A percentile compares a stretch with the other conserved stretches of the same genome.
phyloP scores from a whole-genome alignment of 2,888 invertebrate species.

The Protonemura montana region DNA sequence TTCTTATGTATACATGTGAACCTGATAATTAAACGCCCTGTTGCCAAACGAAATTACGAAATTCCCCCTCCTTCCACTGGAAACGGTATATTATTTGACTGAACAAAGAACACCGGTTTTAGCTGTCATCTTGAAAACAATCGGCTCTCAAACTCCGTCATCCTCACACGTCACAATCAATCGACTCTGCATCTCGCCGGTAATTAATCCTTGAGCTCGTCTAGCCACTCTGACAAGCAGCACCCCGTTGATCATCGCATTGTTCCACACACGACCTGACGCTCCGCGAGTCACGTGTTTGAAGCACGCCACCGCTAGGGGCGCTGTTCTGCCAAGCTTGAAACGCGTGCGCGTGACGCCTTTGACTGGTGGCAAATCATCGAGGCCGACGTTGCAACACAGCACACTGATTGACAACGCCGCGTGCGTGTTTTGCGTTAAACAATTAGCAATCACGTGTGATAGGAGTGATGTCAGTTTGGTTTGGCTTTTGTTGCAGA shows the following conservation, averaged over 20 bases:
- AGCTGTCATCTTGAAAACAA: neutral
- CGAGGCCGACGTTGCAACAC: neutral
- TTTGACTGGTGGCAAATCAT: constrained; percentile 25
- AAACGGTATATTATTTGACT: too few species aligned
- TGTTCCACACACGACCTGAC: too few species aligned
- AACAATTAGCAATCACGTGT: too few species aligned
- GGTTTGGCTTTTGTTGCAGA: constrained; percentile 74
- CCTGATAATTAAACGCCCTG: too few species aligned
- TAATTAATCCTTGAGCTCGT: neutral
- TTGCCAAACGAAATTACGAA: neutral
- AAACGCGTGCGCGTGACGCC: constrained; percentile 32
- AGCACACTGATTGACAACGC: constrained; percentile 25
- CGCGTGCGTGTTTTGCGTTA: neutral
- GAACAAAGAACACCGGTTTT: too few species aligned
- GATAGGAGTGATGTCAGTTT: too few species aligned
- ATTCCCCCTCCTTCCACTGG: neutral
- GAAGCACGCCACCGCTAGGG: neutral
- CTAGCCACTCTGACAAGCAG: neutral
- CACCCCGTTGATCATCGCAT: neutral
- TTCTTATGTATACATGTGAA: too few species aligned
- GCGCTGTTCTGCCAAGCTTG: neutral
- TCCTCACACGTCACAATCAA: constrained; percentile 2
- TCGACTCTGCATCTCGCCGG: neutral
- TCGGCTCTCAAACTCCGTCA: neutral
- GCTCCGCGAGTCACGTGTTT: neutral